Base-by-base conservation (phyloP, 1,140 invertebrate genomes). In the Forficula auricularia region DNA sequence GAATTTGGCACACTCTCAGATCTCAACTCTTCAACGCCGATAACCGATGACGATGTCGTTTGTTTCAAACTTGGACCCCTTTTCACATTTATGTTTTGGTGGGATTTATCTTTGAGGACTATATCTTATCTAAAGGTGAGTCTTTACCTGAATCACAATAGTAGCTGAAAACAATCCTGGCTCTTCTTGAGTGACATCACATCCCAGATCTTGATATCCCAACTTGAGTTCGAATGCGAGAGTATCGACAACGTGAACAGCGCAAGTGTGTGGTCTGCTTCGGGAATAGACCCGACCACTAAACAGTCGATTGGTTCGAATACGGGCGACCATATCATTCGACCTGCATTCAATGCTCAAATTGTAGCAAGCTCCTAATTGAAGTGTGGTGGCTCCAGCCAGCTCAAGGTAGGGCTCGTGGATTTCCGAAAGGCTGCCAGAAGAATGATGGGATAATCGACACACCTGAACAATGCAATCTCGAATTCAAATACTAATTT, bases 201-300 rank as follows among this genome's bases (percentile, higher is more conserved):
- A 67, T 34, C 56, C 53, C 8, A 60, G 49, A 43, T 65, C 62
- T 37, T 61, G 54, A 48, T 65, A 67, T 19, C 57, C 54, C 53
- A 67, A 54, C 4, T 19, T 44, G 2, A 67, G 53, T 10, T 63
- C 57, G 40, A 67, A 67, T 13, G 59, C 59, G 15, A 66, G 52
- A 19, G 48, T 49, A 39, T 59, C 56, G 15, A 50, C 48, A 9
- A 67, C 60, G 49, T 70, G 66, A 3, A 57, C 53, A 4, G 67
- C 63, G 46, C 67, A 70, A 1, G 63, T 63, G 42, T 63, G 65
- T 14, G 67, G 67, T 15, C 61, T 57, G 3, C 54, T 55, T 46
- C 68, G 66, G 34, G 65, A 61, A 51, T 70, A 70, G 19, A 70
- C 57, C 47, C 68, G 68, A 6, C 68, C 68, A 46, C 63, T 63